Evolutionary conservation across 2,113 vertebrate species (phyloP), one percentile per base, ranked within the genome.

Genomic region (Todiramphus saurophagus): DNA sequence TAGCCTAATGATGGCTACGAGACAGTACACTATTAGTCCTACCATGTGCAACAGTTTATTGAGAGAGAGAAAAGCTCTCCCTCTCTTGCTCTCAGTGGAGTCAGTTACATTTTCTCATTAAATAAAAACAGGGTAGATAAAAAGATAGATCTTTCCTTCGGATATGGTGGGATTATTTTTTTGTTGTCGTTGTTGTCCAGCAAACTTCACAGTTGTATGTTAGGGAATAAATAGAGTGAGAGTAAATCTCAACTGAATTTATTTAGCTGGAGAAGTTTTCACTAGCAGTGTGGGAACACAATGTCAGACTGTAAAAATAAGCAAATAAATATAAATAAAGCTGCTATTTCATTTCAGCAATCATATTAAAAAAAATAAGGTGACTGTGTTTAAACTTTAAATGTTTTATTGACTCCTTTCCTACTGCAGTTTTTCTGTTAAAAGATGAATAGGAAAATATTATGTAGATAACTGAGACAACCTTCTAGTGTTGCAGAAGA

Each of bases 321-420:
- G 72, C 28, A 92, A 92, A 91, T 83, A 93, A 96, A 94, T 86
- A 83, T 84, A 93, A 93, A 72, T 37, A 92, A 91, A 83, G 53
- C 74, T 93, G 51, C 66, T 92, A 35, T 76, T 96, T 43, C 51
- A 79, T 62, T 69, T 89, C 70, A 87, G n/a, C 28, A 87, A 23
- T 84, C 31, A 11, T 75, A 44, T 69, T 37, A 78, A 18, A 46
- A 64, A 77, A 48, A 64, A 62, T 70, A 25, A 58, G 23, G 56
- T 62, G n/a, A 19, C 13, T 66, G 24, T 66, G 24, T 84, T 91
- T 94, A 82, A 82, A 80, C 20, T 68, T 95, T 46, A 87, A 93
- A 69, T 86, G 82, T 91, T 92, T 92, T 90, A 90, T 78, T 89
- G 64, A 87, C 56, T 93, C 80, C 28, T 70, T 95, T 86, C 37